Percentiles rank a stretch among this genome's conserved stretches.
phyloP scores from a whole-genome alignment of 2,888 invertebrate species.

The Eilema sororculum region DNA sequence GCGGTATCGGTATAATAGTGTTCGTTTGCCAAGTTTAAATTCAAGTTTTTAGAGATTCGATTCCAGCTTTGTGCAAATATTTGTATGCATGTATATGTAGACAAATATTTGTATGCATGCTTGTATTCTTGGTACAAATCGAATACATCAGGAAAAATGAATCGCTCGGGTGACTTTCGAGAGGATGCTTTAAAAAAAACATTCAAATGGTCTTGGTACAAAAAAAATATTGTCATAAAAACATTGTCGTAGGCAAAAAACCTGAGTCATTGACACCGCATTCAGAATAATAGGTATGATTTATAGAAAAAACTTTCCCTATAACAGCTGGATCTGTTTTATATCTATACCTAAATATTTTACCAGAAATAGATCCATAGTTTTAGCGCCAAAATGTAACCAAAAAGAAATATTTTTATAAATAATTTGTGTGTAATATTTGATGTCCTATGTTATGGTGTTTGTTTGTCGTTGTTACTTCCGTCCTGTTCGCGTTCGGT shows the following conservation, averaged over 20 bases:
- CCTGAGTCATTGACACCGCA: background rate
- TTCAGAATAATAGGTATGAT: too few species aligned
- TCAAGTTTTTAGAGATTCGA: background rate
- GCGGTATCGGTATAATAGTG: too few species aligned
- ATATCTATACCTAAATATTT: slow-evolving; percentile 26
- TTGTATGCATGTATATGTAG: background rate
- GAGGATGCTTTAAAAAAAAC: too few species aligned
- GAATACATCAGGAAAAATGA: too few species aligned
- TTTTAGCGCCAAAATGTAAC: slow-evolving; percentile 71
- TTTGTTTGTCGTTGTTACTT: slow-evolving; percentile 61
- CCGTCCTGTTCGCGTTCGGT: slow-evolving; percentile 71
- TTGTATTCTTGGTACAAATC: too few species aligned
- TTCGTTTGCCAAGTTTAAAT: too few species aligned
- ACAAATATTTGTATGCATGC: too few species aligned
- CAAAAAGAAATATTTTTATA: slow-evolving; percentile 74
- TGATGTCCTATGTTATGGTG: slow-evolving; percentile 37
- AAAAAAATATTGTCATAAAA: background rate
- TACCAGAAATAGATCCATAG: slow-evolving; percentile 40
- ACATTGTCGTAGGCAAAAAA: background rate
- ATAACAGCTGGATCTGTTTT: background rate
- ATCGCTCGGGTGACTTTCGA: too few species aligned
- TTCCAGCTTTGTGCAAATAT: background rate
- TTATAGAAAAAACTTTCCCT: background rate
- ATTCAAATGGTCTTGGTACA: background rate
- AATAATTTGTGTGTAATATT: slow-evolving; percentile 57